A percentile compares a stretch with the other conserved stretches of the same genome.
Conservation (phyloP, 2,113 vertebrate genomes). For the Albula goreensis region DNA sequence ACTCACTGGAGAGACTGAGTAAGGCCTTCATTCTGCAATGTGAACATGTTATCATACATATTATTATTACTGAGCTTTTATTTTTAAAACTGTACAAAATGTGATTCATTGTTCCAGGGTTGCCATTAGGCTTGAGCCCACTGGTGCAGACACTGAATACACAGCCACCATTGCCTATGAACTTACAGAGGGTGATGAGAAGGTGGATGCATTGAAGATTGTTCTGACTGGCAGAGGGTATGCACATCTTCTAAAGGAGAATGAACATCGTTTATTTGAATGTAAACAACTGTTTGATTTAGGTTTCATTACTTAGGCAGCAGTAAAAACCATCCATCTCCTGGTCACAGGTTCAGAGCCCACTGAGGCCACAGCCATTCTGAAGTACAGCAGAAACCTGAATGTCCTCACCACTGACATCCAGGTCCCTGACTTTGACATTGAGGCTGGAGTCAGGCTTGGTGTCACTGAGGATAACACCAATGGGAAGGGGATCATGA, state of each 20-base stretch:
- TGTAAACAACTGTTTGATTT: too few species aligned
- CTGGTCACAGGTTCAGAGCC: constrained; percentile 65
- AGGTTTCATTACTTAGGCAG: neutral
- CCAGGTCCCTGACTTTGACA: neutral
- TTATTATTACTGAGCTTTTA: neutral
- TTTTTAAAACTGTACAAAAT: neutral
- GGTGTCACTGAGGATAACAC: constrained; percentile 62
- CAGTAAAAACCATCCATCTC: neutral
- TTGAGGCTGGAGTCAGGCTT: constrained; percentile 1
- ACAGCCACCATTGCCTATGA: constrained; percentile 74
- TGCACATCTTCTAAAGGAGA: constrained; percentile 12
- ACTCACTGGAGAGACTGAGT: constrained; percentile 84
- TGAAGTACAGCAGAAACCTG: constrained; percentile 60
- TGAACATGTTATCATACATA: neutral
- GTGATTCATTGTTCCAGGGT: too few species aligned
- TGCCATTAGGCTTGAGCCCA: too few species aligned
- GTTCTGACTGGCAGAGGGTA: constrained; percentile 81
- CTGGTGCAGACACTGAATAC: constrained; percentile 80
- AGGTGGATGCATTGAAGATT: constrained; percentile 76
- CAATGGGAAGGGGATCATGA: constrained; percentile 60
- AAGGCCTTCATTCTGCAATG: constrained; percentile 30
- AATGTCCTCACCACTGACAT: neutral
- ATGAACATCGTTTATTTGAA: too few species aligned
- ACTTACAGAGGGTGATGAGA: constrained; percentile 62
- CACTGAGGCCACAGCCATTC: constrained; percentile 67